phyloP scores from a whole-genome alignment of 2,888 invertebrate species.

The Athrips mouffetella region DNA sequence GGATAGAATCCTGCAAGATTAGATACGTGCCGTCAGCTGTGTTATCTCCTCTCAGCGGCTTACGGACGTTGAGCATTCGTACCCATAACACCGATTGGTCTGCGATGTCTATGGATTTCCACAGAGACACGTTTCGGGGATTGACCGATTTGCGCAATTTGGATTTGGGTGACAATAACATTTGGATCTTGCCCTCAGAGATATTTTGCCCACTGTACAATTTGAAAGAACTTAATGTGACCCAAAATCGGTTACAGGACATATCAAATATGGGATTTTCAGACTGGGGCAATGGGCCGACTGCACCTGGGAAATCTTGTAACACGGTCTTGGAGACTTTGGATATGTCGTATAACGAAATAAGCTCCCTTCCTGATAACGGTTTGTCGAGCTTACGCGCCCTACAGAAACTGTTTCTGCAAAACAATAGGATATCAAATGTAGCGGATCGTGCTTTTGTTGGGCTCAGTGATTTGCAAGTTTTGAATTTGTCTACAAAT shows the following conservation, averaged over 20 bases:
- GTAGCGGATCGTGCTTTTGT: constrained; percentile 86
- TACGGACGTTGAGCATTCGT: constrained; percentile 82
- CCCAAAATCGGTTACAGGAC: constrained; percentile 87
- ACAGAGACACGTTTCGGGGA: constrained; percentile 84
- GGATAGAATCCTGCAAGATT: constrained; percentile 87
- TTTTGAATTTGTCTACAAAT: constrained; percentile 89
- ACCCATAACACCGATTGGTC: constrained; percentile 90
- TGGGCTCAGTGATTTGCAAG: constrained; percentile 82
- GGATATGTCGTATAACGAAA: constrained; percentile 86
- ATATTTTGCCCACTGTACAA: constrained; percentile 85
- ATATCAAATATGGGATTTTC: constrained; percentile 86
- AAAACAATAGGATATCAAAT: constrained; percentile 86
- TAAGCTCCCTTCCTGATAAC: constrained; percentile 83
- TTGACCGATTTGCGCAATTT: constrained; percentile 82
- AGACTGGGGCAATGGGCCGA: constrained; percentile 83
- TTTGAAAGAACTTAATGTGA: constrained; percentile 84
- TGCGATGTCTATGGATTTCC: constrained; percentile 86
- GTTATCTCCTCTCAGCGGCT: constrained; percentile 81
- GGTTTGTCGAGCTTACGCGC: constrained; percentile 84
- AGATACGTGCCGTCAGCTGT: constrained; percentile 84
- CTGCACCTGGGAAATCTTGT: constrained; percentile 83
- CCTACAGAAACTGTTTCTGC: constrained; percentile 83
- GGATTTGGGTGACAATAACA: constrained; percentile 86
- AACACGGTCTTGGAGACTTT: constrained; percentile 83
- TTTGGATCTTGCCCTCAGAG: constrained; percentile 85